Conservation (phyloP, 2,797 vertebrate genomes). For the Antrozous pallidus region DNA sequence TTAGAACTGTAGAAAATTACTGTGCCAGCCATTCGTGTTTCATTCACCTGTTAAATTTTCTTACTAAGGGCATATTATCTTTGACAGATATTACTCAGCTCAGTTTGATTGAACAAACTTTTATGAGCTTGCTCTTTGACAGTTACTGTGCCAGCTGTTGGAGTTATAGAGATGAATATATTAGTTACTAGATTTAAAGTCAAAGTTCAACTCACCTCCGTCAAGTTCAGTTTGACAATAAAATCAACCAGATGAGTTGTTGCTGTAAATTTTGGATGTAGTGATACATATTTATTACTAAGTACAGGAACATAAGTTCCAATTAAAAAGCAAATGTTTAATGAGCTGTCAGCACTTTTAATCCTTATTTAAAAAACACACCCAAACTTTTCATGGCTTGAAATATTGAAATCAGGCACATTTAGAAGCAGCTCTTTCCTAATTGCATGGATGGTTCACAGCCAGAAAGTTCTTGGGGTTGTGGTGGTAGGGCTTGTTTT, state of each 20-base stretch:
- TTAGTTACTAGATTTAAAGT: conserved; percentile 29
- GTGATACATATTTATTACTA: background rate
- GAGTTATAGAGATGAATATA: conserved; percentile 13
- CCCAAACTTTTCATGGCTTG: background rate
- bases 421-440: background rate
- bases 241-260: conserved; percentile 17
- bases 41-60: conserved; percentile 30
- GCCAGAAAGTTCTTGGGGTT: background rate
- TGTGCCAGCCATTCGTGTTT: conserved; percentile 28
- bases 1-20: background rate
- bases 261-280: conserved; percentile 20
- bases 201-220: background rate
- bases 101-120: conserved; percentile 40
- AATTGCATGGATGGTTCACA: background rate
- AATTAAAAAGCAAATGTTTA: conserved; percentile 58
- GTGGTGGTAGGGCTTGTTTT: background rate
- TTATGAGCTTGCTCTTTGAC: conserved; percentile 27
- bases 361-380: background rate
- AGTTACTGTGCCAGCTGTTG: background rate
- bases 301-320: background rate
- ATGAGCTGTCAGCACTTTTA: background rate
- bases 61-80: conserved; percentile 31
- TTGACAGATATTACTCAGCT: conserved; percentile 21
- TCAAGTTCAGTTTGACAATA: background rate
- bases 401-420: background rate